Conservation (phyloP, 2,888 invertebrate genomes). For the Sericinus montela region DNA sequence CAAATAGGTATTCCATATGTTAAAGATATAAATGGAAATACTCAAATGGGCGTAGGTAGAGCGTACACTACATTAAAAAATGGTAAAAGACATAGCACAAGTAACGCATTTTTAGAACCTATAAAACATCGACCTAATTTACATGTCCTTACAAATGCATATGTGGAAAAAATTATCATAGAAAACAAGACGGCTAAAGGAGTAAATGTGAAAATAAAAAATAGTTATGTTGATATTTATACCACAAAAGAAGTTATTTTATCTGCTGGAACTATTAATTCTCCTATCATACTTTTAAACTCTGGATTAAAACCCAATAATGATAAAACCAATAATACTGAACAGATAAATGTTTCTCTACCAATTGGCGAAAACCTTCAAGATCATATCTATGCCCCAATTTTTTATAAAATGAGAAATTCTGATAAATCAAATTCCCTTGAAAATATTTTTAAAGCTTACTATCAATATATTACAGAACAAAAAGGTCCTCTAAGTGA, state of each 20-base stretch:
- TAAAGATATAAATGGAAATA: constrained; percentile 33
- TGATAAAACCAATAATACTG: constrained; percentile 31
- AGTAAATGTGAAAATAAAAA: constrained; percentile 32
- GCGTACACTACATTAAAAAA: constrained; percentile 27
- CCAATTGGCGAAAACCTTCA: constrained; percentile 42
- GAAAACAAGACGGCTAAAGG: constrained; percentile 28
- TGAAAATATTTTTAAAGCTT: constrained; percentile 39
- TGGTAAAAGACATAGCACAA: constrained; percentile 57
- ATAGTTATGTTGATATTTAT: constrained; percentile 27
- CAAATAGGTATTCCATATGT: constrained; percentile 51
- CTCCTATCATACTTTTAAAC: constrained; percentile 38
- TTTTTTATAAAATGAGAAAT: constrained; percentile 46
- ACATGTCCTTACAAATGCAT: constrained; percentile 32
- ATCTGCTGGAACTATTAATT: constrained; percentile 38
- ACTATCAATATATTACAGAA: constrained; percentile 64
- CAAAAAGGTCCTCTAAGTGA: constrained; percentile 67
- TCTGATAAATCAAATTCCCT: constrained; percentile 36
- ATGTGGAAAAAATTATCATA: constrained; percentile 34
- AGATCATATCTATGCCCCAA: constrained; percentile 40
- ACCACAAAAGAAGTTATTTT: constrained; percentile 38
- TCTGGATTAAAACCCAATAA: constrained; percentile 40
- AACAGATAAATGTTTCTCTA: constrained; percentile 29
- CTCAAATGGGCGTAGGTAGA: constrained; percentile 40
- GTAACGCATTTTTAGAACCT: constrained; percentile 47
- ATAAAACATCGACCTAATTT: constrained; percentile 33